Evolutionary conservation across 1,140 invertebrate species (phyloP).

Genomic region (Drosophila ogumai): DNA sequence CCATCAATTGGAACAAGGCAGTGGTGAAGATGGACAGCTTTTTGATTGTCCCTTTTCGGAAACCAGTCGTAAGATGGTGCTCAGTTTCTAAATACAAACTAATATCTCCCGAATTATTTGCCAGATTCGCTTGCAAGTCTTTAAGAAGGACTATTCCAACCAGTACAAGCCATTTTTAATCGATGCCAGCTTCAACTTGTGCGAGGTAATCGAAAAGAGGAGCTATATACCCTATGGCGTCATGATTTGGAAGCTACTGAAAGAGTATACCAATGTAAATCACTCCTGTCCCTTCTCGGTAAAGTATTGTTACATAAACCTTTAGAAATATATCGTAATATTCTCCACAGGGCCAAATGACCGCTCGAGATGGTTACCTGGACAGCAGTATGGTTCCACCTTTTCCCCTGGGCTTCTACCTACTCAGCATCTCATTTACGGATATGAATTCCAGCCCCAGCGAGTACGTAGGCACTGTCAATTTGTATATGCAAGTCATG

Average conservation of each 20-base stretch:
- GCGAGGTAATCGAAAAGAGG: slow-evolving; percentile 17
- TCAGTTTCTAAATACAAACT: neutral
- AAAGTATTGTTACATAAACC: neutral
- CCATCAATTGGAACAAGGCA: slow-evolving; percentile 34
- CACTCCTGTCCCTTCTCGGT: slow-evolving; percentile 44
- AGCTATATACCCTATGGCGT: slow-evolving; percentile 27
- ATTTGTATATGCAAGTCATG: slow-evolving; percentile 31
- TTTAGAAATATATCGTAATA: neutral
- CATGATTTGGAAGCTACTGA: neutral
- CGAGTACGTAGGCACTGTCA: slow-evolving; percentile 12
- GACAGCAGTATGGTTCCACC: slow-evolving; percentile 11
- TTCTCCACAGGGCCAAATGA: slow-evolving; percentile 17
- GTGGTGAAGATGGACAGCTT: slow-evolving; percentile 29
- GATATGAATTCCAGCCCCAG: slow-evolving; percentile 8
- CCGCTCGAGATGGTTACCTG: neutral
- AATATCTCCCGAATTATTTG: neutral
- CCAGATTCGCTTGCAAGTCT: slow-evolving; percentile 14
- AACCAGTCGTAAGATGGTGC: neutral
- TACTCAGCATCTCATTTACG: neutral
- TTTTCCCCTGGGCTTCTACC: slow-evolving; percentile 29
- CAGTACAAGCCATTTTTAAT: slow-evolving; percentile 46
- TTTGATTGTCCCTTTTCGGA: slow-evolving; percentile 1
- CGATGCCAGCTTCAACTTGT: slow-evolving; percentile 10
- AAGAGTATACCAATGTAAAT: slow-evolving; percentile 36
- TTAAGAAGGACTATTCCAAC: slow-evolving; percentile 41